Evolutionary conservation across 2,888 invertebrate species (phyloP), one percentile per base, ranked within the genome.

Genomic region (Melinaea menophilus): DNA sequence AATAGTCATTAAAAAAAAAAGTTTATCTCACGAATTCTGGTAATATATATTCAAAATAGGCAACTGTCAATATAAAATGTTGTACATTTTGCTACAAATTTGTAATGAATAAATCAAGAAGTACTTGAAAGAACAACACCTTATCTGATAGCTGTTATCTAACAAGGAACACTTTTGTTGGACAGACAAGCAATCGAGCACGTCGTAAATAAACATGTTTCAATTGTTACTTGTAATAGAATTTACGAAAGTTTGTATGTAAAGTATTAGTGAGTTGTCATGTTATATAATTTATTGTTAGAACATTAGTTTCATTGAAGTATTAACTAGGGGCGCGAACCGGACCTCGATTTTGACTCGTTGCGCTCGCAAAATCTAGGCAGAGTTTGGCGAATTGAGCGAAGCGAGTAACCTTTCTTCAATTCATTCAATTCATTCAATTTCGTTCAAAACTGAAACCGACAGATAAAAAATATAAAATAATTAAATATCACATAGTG

Each of bases 21-120:
- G 13, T 48, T 48, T 13, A 3, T 51, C 51, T 51, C 51, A 9
- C n/a, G 51, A n/a, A 31, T 2, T 51, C n/a, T 4, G 13, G 7
- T 4, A 37, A 37, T 37, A 37, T 7, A 37, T 48, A 7, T 22
- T 22, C 48, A 2, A 12, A 48, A 48, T 48, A 22, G 31, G 31
- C 7, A 31, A 9, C 9, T 31, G 12, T 31, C 7, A 31, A 31
- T 9, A 51, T 22, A 22, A 5, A 31, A 51, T 9, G 31, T 31
- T 9, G 12, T 5, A 22, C 9, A 31, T 47, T n/a, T 47, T 54
- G 62, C 35, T 61, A 47, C 62, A n/a, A 58, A 45, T 58, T 62
- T 37, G 58, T 56, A 48, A 47, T 65, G 65, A 67, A 67, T 67
- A 64, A 67, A 60, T 59, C 62, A 67, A 60, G 61, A 47, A 13